Evolutionary conservation across 2,888 invertebrate species (phyloP), one percentile per base, ranked within the genome.

Genomic region (Oligia strigilis): DNA sequence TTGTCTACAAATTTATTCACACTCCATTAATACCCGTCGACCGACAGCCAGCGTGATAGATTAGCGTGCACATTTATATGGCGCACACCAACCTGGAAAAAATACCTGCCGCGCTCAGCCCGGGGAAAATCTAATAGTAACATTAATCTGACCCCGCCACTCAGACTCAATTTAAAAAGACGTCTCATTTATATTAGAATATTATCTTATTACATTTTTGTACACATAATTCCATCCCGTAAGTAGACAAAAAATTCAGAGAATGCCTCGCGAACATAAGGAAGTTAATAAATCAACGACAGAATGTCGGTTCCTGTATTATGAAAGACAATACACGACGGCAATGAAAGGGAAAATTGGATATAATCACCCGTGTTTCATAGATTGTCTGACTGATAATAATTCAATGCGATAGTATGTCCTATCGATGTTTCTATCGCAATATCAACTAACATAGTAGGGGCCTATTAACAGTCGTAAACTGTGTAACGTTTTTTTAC

Each of bases 11-110:
- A 94, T 94, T 92, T 94, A 95, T 95, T 95, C 95, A 92, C 92
- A 93, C 91, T 93, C 94, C 95, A 95, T 95, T 94, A 94, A 94
- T 94, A 94, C 92, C 91, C 92, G 94, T 94, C 94, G 90, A 89
- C 92, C 91, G 91, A 91, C 92, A 91, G 90, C 88, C 89, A 90
- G 87, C 91, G 93, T 94, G 94, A 95, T 94, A 93, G 93, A 95
- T 95, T 93, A 93, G 90, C 90, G 90, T 88, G 92, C 92, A 92
- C 92, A 91, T 92, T 90, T 91, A 90, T 92, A 90, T 89, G 89
- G 89, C 89, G 86, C 88, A 90, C 89, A 90, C 90, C 89, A 89
- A 90, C 88, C 87, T 89, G 87, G 91, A 90, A 91, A 90, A 91
- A 91, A 85, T 89, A 84, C 77, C 81, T 82, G 64, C 76, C 78